Percentiles rank a stretch among this genome's conserved stretches.
phyloP scores from a whole-genome alignment of 2,113 vertebrate genomes.

The Nesoenas mayeri region DNA sequence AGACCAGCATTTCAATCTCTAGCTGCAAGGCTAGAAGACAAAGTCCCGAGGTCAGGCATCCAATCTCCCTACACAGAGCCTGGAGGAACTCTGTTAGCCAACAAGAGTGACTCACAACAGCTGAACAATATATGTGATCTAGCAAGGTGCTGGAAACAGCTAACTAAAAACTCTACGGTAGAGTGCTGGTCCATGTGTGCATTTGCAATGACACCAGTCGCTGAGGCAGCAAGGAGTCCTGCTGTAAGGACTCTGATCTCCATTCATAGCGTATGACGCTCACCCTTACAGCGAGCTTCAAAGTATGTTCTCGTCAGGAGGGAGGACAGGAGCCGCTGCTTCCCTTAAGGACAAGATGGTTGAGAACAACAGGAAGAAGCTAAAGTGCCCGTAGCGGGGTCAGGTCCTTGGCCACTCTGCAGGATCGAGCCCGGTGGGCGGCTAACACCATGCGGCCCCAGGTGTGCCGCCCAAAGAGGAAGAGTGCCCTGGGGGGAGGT shows the following conservation, averaged over 20 bases:
- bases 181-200: rapidly evolving
- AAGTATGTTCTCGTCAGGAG: too few relatives aligned
- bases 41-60: background rate
- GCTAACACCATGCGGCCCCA: too few relatives aligned
- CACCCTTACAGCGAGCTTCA: background rate
- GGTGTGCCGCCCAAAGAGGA: rapidly evolving
- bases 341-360: background rate
- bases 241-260: background rate
- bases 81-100: rapidly evolving
- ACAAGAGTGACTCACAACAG: background rate
- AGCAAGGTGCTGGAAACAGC: background rate
- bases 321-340: background rate
- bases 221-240: too few relatives aligned
- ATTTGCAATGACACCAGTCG: background rate
- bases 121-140: rapidly evolving
- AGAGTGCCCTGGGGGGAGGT: background rate
- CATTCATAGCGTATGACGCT: rapidly evolving
- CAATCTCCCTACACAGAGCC: too few relatives aligned
- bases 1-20: too few relatives aligned
- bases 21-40: background rate
- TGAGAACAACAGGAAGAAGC: background rate
- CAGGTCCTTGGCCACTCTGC: background rate
- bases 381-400: rapidly evolving
- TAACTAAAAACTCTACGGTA: background rate
- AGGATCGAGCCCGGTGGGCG: rapidly evolving